Base-by-base conservation (phyloP, 2,888 invertebrate genomes). In the Pasiphila rectangulata region DNA sequence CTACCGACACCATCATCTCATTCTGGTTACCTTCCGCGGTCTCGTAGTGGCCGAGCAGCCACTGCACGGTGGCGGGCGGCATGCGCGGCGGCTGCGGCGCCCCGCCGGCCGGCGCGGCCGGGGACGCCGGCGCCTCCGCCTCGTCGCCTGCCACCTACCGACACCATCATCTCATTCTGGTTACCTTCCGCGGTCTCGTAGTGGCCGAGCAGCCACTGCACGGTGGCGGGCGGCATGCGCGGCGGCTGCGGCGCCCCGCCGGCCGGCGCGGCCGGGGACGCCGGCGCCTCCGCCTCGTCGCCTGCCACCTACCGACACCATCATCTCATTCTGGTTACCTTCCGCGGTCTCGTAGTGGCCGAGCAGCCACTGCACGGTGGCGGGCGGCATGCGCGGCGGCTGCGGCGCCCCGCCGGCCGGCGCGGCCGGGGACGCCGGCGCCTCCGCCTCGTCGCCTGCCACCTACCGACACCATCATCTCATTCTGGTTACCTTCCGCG, bases 1-100 rank as follows among this genome's bases (percentile, higher is more conserved):
- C 75, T 75, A n/a, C n/a, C n/a, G n/a, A n/a, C n/a, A n/a, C n/a
- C n/a, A n/a, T n/a, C n/a, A n/a, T n/a, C n/a, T n/a, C n/a, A 3
- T 9, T n/a, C 1, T 12, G 12, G 16, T 16, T 47, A 86, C 86
- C 87, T 75, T 99, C 99, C 1, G 98, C 98, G 27, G 97, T 98
- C 90, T 99, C 99, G 82, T 99, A 99, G 90, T 99, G 98, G 79
- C 98, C 97, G 70, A 98, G 91, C 67, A 99, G 91, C 99, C 99
- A 99, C 82, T 96, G 95, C 72, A 88, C 98, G 85, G 98, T 98
- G 80, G 97, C 97, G 78, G 88, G 89, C 67, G 89, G 85, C 83
- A 86, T 89, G 70, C 89, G 85, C 54, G 82, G 75, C 62, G 72
- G 67, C 48, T 62, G 71, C 52, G 71, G 53, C 51, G 69, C 77